These are phyloP conservation scores for Agriopis marginaria DNA, from an alignment of 2,888 invertebrate species.

Conservation along the genomic window DNA sequence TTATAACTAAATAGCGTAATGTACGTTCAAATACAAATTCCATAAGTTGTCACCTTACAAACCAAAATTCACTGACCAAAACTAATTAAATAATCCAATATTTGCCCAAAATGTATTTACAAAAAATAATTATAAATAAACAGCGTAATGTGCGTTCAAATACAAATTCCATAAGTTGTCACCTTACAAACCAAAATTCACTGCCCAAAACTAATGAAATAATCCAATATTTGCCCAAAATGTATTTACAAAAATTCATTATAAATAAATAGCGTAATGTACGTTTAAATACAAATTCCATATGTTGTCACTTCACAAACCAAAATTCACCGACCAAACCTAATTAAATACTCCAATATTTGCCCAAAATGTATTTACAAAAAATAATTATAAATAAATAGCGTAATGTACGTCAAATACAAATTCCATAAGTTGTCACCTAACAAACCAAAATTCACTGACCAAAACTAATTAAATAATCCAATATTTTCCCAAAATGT, in stretches of 20 bases:
- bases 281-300: neutral
- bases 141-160: neutral
- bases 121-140: no score
- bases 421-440: neutral
- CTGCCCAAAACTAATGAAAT: slow-evolving; percentile 1
- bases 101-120: slow-evolving; percentile 5
- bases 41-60: neutral
- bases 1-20: no score
- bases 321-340: neutral
- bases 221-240: neutral
- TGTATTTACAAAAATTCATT: neutral
- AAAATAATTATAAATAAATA: no score
- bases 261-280: no score
- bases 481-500: neutral
- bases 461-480: slow-evolving; percentile 1
- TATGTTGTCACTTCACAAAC: neutral
- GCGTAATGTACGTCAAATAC: neutral
- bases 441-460: neutral
- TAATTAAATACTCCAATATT: neutral
- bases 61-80: neutral
- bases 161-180: neutral
- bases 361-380: neutral
- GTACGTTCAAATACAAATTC: neutral
- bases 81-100: neutral
- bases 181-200: neutral